Evolutionary conservation across 1,140 invertebrate genomes (phyloP), one percentile per base, ranked within the genome.

Genomic region (Pissodes strobi): DNA sequence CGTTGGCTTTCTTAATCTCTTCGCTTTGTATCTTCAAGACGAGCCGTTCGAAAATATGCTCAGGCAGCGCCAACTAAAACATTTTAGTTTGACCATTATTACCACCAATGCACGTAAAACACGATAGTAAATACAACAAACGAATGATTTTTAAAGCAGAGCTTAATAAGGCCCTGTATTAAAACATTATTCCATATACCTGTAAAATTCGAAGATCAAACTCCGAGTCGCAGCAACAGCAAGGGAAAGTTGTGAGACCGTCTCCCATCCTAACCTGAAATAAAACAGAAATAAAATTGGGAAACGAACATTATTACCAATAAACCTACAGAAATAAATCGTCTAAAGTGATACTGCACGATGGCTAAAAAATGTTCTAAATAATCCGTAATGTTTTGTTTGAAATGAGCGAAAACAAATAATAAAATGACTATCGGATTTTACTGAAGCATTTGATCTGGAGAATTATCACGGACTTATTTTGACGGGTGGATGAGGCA

Each of bases 1-100:
- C 78, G 21, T 80, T 80, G 6, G 87, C 87, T 25, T 79, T 79
- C 65, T 79, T 79, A 0, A 89, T 77, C 74, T 88, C 87, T 46
- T 82, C 82, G 27, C 83, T 80, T 71, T 87, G 85, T 34, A 82
- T 74, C 53, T 82, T 81, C 22, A 76, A 72, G 1, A 85, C 68
- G 19, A 87, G 69, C 59, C 74, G 80, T 37, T 82, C 85, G 59
- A 87, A 86, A 21, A 82, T 76, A 15, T 81, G 79, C 9, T 63
- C 60, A 12, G 64, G 58, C 0, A 68, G 48, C 34, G 68, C 67
- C 64, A 67, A 65, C 53, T 69, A 51, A 43, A 67, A 65, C 18
- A 51, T 37, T 45, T 23, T 51, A 9, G 10, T 55, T 10, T 25
- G 39, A 13, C 15, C 1, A 30, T 3, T 22, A 9, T 27, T 21